phyloP scores from a whole-genome alignment of 2,797 vertebrate species.

The Chloroceryle amazona region DNA sequence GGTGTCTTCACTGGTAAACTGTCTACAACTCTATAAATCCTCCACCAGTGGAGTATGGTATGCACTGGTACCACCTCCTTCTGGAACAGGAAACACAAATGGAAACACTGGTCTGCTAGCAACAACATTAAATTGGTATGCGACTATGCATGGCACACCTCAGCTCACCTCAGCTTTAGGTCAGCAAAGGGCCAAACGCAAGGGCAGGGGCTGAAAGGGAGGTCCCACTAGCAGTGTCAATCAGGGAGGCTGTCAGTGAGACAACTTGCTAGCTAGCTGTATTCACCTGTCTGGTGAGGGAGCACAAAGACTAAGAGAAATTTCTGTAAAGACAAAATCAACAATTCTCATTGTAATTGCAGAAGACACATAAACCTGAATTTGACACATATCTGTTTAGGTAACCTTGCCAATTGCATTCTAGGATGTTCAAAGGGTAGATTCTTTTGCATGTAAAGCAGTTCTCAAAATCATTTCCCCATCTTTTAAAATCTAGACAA shows the following conservation, averaged over 20 bases:
- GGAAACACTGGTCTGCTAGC: background rate
- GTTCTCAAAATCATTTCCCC: background rate
- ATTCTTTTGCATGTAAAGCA: fast-evolving
- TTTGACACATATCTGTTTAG: background rate
- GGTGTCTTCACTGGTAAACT: background rate
- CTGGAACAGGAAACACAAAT: background rate
- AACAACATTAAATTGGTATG: background rate
- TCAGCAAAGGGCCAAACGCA: fast-evolving
- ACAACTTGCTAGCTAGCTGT: background rate
- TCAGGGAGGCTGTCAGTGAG: background rate
- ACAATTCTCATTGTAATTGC: background rate
- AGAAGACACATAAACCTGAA: background rate
- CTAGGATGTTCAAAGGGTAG: background rate
- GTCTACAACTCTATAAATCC: background rate
- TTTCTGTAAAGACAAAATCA: background rate
- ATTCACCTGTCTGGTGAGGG: background rate
- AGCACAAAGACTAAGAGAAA: background rate
- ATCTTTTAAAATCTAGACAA: background rate
- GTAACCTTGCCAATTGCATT: background rate
- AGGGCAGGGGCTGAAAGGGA: background rate
- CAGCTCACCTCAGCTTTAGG: fast-evolving
- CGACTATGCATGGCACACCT: fast-evolving
- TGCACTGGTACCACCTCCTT: background rate
- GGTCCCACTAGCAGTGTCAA: background rate
- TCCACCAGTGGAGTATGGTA: background rate